Evolutionary conservation across 2,888 invertebrate genomes (phyloP), one percentile per base, ranked within the genome.

Genomic region (Dasysyrphus albostriatus): DNA sequence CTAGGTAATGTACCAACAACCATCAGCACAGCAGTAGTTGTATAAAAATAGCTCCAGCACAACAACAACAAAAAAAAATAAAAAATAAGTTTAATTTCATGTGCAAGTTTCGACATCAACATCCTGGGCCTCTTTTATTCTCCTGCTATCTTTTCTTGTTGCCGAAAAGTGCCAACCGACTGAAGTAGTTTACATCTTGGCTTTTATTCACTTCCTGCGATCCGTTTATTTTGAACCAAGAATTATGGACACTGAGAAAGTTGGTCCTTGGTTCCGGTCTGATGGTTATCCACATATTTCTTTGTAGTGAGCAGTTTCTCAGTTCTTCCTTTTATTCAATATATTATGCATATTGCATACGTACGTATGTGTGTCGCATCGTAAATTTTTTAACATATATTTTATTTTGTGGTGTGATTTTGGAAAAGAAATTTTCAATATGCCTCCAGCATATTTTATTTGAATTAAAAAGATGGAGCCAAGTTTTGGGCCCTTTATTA

Each of bases 161-260:
- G 12, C 19, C 14, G 32, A 37, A 51, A 67, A 49, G 67, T 69
- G 34, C 34, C 59, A 32, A 51, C 34, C 32, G 16, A 59, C 54
- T 76, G 65, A 78, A 83, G 77, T 83, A 78, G 72, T 78, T 72
- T 78, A 67, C 77, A 58, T 83, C 77, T 82, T 83, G 72, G 82
- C 65, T 73, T 83, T 78, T 76, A 69, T 75, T 82, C 81, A 63
- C 70, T 77, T 82, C 77, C 67, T 75, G 61, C 69, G 67, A 72
- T 70, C 61, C 72, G 72, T 77, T 83, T 51, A 63, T 63, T 58
- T 65, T 39, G 32, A 72, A 19, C 51, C n/a, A 29, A 81, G 58
- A 83, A 72, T 78, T 83, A 73, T 83, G 82, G 77, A 44, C 65
- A 54, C 42, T 73, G 39, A 32, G 77, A 73, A 83, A 78, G 65